phyloP scores from a whole-genome alignment of 2,888 invertebrate species.

The Neoascia interrupta region DNA sequence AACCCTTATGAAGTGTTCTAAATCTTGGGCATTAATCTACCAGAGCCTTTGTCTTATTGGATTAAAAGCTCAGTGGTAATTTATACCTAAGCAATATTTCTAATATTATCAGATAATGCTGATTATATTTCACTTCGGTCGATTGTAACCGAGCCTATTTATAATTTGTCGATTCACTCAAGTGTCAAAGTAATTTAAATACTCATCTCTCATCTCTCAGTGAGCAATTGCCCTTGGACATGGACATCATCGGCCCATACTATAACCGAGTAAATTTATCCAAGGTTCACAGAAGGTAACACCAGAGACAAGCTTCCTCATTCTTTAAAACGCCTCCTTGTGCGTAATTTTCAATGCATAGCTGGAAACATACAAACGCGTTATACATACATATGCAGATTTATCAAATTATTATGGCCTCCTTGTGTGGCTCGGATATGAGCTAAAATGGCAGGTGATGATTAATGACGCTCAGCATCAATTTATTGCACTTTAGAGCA shows the following conservation, averaged over 20 bases:
- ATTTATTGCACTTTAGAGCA: constrained; percentile 68
- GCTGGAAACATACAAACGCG: constrained; percentile 13
- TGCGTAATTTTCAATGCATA: neutral
- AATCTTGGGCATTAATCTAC: neutral
- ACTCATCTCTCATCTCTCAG: constrained; percentile 48
- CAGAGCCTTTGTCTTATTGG: constrained; percentile 43
- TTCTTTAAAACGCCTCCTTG: constrained; percentile 47
- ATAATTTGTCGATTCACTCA: constrained; percentile 71
- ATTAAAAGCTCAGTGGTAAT: constrained; percentile 39
- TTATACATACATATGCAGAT: constrained; percentile 18
- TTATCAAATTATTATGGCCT: constrained; percentile 68
- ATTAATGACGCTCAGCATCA: constrained; percentile 68
- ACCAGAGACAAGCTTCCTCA: constrained; percentile 18
- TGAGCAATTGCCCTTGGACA: constrained; percentile 5
- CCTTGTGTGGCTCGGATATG: constrained; percentile 60
- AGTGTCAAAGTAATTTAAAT: constrained; percentile 71
- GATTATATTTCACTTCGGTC: constrained; percentile 62
- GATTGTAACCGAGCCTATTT: constrained; percentile 63
- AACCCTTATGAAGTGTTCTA: neutral
- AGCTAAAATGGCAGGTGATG: constrained; percentile 67
- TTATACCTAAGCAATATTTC: constrained; percentile 48
- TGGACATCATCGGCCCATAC: neutral
- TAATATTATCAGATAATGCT: constrained; percentile 58
- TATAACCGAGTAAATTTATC: constrained; percentile 21
- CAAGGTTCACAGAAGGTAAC: neutral